Evolutionary conservation across 2,113 vertebrate species (phyloP).

Genomic region (Aptenodytes forsteri): DNA sequence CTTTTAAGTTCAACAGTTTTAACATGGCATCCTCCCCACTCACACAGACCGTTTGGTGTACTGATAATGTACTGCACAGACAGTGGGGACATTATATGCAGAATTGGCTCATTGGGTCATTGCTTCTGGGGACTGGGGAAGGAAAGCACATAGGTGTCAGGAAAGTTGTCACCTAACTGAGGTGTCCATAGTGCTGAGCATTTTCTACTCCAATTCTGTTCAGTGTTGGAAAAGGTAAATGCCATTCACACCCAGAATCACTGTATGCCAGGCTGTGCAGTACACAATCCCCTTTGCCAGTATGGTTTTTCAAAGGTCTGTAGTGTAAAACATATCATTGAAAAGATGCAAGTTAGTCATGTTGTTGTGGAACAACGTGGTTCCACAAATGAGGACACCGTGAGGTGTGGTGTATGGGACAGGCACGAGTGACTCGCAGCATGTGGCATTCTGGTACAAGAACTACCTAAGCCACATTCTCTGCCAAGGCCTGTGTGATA

Average conservation of each 20-base stretch:
- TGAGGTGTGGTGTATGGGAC: background rate
- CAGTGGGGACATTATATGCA: background rate
- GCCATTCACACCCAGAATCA: background rate
- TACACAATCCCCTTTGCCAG: background rate
- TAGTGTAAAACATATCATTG: background rate
- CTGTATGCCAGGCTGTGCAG: background rate
- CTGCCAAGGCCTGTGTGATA: background rate
- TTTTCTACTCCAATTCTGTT: background rate
- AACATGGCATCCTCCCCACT: background rate
- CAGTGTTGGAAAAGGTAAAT: background rate
- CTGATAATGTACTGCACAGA: rapidly evolving
- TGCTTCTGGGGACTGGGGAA: background rate
- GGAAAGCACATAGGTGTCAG: background rate
- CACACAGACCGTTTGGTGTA: background rate
- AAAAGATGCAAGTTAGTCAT: background rate
- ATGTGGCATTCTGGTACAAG: background rate
- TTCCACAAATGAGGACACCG: background rate
- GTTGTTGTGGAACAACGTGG: background rate
- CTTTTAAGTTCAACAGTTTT: background rate
- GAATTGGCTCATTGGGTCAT: background rate
- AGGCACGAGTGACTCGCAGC: background rate
- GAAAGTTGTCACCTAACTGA: background rate
- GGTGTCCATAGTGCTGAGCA: background rate
- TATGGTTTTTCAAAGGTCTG: background rate
- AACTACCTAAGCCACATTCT: background rate